phyloP scores from a whole-genome alignment of 2,888 invertebrate species.

The Gibbula magus region DNA sequence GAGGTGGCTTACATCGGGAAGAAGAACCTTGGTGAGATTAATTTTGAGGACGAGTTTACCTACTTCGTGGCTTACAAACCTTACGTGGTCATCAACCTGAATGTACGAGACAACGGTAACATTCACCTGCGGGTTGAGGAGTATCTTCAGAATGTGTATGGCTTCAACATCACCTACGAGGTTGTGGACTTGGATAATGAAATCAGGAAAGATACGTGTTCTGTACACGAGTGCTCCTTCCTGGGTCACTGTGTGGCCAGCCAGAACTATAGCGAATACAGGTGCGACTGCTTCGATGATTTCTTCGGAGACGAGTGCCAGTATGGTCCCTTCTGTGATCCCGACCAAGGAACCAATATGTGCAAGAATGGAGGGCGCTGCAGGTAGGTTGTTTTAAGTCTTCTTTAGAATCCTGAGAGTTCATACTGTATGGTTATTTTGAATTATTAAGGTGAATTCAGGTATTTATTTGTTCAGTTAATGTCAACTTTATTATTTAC shows the following conservation, averaged over 20 bases:
- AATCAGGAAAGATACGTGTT: conserved; percentile 78
- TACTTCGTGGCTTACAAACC: conserved; percentile 78
- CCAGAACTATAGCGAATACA: conserved; percentile 80
- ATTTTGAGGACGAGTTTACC: conserved; percentile 60
- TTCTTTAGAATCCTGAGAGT: too few relatives aligned
- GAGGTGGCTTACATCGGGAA: conserved; percentile 50
- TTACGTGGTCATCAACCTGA: conserved; percentile 87
- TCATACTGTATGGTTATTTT: too few relatives aligned
- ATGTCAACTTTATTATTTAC: neutral
- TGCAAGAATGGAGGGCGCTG: conserved; percentile 90
- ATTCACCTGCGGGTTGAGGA: conserved; percentile 89
- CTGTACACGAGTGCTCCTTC: conserved; percentile 87
- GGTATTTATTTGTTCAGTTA: neutral
- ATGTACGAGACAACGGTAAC: conserved; percentile 77
- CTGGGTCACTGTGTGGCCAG: conserved; percentile 89
- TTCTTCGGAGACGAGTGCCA: conserved; percentile 88
- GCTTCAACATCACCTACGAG: conserved; percentile 94
- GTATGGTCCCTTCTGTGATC: conserved; percentile 86
- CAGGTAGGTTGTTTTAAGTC: conserved; percentile 81
- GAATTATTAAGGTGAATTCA: too few relatives aligned
- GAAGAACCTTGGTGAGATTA: conserved; percentile 60
- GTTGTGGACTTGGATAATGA: conserved; percentile 78
- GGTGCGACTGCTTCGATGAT: conserved; percentile 87
- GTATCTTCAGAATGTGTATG: conserved; percentile 88
- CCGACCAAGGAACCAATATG: conserved; percentile 78